Percentiles rank a stretch among this genome's conserved stretches.
phyloP scores from a whole-genome alignment of 2,888 invertebrate species.

The Drosophila borborema region DNA sequence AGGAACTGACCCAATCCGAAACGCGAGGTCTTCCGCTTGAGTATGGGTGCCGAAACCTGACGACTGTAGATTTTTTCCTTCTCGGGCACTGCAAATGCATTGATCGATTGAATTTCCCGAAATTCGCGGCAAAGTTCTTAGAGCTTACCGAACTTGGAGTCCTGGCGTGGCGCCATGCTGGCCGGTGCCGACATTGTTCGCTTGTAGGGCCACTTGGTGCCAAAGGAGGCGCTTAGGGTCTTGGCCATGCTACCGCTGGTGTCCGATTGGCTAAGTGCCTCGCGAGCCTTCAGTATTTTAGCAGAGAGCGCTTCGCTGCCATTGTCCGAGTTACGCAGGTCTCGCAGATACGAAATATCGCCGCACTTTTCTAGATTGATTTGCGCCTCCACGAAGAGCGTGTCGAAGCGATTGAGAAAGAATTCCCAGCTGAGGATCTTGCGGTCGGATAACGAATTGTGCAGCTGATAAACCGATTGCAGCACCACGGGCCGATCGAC shows the following conservation, averaged over 20 bases:
- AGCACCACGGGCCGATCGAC: constrained; percentile 98
- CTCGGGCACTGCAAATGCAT: constrained; percentile 85
- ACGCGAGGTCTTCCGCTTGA: constrained; percentile 96
- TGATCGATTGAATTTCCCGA: background rate
- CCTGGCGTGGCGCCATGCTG: constrained; percentile 91
- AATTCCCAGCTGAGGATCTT: constrained; percentile 98
- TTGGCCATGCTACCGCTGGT: constrained; percentile 88
- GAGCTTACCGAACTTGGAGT: constrained; percentile 88
- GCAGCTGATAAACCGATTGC: constrained; percentile 96
- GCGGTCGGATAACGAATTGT: constrained; percentile 95
- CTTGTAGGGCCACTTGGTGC: constrained; percentile 97
- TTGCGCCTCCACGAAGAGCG: constrained; percentile 97
- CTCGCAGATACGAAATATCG: constrained; percentile 93
- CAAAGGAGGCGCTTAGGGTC: constrained; percentile 94
- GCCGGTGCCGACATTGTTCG: constrained; percentile 97
- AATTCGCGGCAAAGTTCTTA: background rate
- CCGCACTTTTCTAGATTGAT: constrained; percentile 94
- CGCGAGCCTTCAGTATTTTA: constrained; percentile 95
- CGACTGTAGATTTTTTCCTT: constrained; percentile 95
- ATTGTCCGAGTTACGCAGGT: constrained; percentile 94
- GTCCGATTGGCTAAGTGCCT: constrained; percentile 92
- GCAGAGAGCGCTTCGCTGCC: constrained; percentile 93
- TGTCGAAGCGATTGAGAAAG: constrained; percentile 98
- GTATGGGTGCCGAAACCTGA: constrained; percentile 97
- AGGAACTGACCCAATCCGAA: constrained; percentile 95